These are phyloP conservation scores for Caenorhabditis japonica DNA, from an alignment of 2,888 invertebrate species.

Conservation along the genomic window DNA sequence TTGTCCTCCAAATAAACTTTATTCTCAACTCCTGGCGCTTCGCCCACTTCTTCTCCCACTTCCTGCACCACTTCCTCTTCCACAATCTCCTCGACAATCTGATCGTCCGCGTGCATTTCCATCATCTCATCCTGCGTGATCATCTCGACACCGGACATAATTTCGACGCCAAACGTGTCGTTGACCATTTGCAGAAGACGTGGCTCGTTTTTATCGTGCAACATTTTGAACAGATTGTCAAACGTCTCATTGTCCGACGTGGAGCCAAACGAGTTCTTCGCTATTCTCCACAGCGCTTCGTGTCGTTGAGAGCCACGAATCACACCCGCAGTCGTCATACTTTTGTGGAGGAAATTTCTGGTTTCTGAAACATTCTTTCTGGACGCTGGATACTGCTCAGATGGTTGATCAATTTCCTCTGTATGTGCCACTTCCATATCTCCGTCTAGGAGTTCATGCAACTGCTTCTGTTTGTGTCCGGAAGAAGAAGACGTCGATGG, in stretches of 20 bases:
- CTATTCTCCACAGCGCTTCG: slow-evolving; percentile 56
- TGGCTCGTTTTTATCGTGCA: slow-evolving; percentile 59
- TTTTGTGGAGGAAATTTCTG: slow-evolving; percentile 13
- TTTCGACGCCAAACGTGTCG: slow-evolving; percentile 51
- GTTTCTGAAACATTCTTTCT: background rate
- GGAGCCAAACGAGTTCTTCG: slow-evolving; percentile 49
- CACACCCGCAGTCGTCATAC: slow-evolving; percentile 2
- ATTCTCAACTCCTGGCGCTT: background rate
- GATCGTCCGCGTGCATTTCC: slow-evolving; percentile 6
- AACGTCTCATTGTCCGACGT: slow-evolving; percentile 57
- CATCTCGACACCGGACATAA: slow-evolving; percentile 28
- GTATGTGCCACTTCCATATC: slow-evolving; percentile 47
- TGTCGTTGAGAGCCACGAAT: slow-evolving; percentile 34
- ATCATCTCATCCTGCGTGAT: slow-evolving; percentile 25
- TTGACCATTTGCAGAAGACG: slow-evolving; percentile 61
- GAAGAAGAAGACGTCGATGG: slow-evolving; percentile 12
- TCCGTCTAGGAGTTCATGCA: slow-evolving; percentile 29
- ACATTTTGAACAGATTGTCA: slow-evolving; percentile 60
- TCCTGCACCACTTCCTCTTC: slow-evolving; percentile 25
- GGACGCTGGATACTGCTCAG: background rate
- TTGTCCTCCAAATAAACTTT: slow-evolving; percentile 15
- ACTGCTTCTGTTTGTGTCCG: slow-evolving; percentile 10
- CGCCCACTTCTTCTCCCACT: background rate
- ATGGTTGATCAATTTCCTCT: slow-evolving; percentile 29
- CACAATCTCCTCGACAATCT: slow-evolving; percentile 36